phyloP scores from a whole-genome alignment of 2,113 vertebrate species.

The Eolophus roseicapilla region DNA sequence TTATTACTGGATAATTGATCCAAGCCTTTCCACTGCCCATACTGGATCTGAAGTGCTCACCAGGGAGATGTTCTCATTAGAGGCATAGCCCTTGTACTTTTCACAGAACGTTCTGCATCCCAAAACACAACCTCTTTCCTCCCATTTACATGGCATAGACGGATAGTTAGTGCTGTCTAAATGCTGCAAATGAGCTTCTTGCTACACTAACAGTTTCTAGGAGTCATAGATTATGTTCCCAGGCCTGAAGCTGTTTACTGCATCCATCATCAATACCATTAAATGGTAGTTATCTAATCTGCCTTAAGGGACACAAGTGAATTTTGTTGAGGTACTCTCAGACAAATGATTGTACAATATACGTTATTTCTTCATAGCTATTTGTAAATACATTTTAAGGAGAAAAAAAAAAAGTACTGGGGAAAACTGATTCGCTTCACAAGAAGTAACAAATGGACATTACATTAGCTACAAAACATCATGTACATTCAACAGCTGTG shows the following conservation, averaged over 20 bases:
- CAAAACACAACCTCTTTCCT: constrained; percentile 24
- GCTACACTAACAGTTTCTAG: constrained; percentile 30
- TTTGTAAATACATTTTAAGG: constrained; percentile 26
- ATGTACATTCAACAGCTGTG: background rate
- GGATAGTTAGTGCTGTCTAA: constrained; percentile 39
- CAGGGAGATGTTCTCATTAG: constrained; percentile 29
- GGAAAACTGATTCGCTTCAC: background rate
- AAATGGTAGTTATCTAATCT: constrained; percentile 59
- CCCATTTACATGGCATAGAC: constrained; percentile 59
- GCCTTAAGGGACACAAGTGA: constrained; percentile 34
- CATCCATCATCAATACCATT: constrained; percentile 53
- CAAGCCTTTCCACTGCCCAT: constrained; percentile 12
- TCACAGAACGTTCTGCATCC: background rate
- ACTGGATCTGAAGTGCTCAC: constrained; percentile 19
- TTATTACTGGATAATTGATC: constrained; percentile 46
- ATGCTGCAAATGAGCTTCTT: constrained; percentile 59
- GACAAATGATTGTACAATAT: background rate
- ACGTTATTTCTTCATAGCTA: constrained; percentile 15
- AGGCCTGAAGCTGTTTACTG: constrained; percentile 48
- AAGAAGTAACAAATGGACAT: background rate
- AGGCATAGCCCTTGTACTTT: constrained; percentile 30
- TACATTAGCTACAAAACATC: background rate
- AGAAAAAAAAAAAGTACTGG: background rate
- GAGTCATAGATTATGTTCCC: constrained; percentile 52
- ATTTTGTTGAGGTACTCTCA: constrained; percentile 19